phyloP scores from a whole-genome alignment of 2,888 invertebrate genomes.

The Operophtera brumata region DNA sequence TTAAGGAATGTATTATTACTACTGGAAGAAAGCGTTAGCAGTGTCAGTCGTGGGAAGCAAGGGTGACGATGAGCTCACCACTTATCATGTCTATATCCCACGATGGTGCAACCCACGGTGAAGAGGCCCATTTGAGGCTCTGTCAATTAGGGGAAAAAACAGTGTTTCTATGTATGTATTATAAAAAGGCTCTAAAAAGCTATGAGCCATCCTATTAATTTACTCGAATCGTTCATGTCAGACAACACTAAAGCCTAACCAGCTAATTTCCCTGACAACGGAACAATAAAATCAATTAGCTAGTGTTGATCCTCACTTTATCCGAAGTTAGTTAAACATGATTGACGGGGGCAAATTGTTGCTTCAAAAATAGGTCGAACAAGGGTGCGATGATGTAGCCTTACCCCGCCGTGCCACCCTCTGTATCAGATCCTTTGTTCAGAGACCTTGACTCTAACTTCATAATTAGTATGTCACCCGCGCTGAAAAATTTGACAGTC shows the following conservation, averaged over 20 bases:
- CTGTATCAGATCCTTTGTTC: conserved; percentile 27
- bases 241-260: neutral
- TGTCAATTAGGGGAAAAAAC: no score
- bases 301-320: conserved; percentile 1
- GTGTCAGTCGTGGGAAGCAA: no score
- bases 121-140: no score
- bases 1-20: no score
- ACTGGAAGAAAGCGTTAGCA: no score
- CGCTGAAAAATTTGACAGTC: conserved; percentile 28
- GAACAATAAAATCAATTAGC: conserved; percentile 15
- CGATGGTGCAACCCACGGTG: no score
- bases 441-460: conserved; percentile 22
- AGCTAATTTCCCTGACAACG: neutral
- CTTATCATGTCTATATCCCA: no score
- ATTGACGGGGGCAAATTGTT: conserved; percentile 27
- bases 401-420: conserved; percentile 6
- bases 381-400: conserved; percentile 18
- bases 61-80: no score
- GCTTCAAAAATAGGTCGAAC: conserved; percentile 26
- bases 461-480: conserved; percentile 30
- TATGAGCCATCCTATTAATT: no score
- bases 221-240: neutral
- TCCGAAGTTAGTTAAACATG: conserved; percentile 17
- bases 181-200: no score
- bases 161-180: no score